A percentile compares a stretch with the other conserved stretches of the same genome.
Conservation (phyloP, 37 sponge, comb jelly and placozoan species). For the Crambe crambe region DNA sequence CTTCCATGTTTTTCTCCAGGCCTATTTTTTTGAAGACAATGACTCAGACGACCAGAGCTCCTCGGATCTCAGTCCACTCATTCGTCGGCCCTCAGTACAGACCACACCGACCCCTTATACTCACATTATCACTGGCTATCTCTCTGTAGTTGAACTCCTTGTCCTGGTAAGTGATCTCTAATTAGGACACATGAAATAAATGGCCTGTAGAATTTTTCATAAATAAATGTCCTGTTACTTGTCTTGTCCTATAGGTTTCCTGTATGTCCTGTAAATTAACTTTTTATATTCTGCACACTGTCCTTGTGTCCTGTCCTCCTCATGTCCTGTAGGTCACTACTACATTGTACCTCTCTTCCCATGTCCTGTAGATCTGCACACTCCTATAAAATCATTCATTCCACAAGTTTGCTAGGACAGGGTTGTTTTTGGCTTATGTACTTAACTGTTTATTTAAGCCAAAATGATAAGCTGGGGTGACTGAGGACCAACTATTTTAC, state of each 20-base stretch:
- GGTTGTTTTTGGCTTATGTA: too few species aligned
- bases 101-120: conserved; percentile 3
- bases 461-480: too few species aligned
- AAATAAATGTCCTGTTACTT: too few species aligned
- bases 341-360: too few species aligned
- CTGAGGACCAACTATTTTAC: too few species aligned
- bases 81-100: conserved; percentile 25
- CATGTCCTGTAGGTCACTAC: too few species aligned
- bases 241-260: background rate
- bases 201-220: background rate
- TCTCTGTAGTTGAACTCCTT: conserved; percentile 41
- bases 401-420: too few species aligned
- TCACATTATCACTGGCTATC: conserved; percentile 63
- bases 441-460: too few species aligned
- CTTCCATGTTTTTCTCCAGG: conserved; percentile 15
- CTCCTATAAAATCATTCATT: too few species aligned
- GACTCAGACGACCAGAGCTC: conserved; percentile 47
- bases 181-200: background rate
- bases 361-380: too few species aligned
- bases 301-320: too few species aligned
- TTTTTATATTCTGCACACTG: too few species aligned
- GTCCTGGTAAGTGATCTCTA: conserved; percentile 41
- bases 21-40: conserved; percentile 66
- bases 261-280: conserved; percentile 10
- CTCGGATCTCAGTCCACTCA: conserved; percentile 44